These are phyloP conservation scores for Cerastoderma edule DNA, from an alignment of 2,888 invertebrate genomes.

Conservation along the genomic window DNA sequence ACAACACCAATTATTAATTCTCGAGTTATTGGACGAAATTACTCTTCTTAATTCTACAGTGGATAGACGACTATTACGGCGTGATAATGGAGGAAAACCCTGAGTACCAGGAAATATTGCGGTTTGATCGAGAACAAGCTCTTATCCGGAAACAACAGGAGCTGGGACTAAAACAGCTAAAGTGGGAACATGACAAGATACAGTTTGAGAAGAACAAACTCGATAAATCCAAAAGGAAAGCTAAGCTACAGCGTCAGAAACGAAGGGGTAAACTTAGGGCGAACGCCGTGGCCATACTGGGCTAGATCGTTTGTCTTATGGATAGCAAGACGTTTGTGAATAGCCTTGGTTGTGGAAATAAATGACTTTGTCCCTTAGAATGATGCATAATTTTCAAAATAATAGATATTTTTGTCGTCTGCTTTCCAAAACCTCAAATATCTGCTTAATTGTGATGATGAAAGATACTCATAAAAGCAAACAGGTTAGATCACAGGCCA, in stretches of 20 bases:
- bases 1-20: not conserved
- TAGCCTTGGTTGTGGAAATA: too few relatives aligned
- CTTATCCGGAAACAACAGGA: conserved; percentile 7
- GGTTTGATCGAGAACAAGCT: conserved; percentile 1
- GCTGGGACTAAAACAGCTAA: not conserved
- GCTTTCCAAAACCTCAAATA: too few relatives aligned
- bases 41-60: conserved; percentile 9
- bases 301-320: too few relatives aligned
- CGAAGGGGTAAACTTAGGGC: not conserved
- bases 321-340: too few relatives aligned
- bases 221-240: conserved; percentile 5
- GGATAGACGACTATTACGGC: conserved; percentile 33
- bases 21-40: not conserved
- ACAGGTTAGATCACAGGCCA: too few relatives aligned
- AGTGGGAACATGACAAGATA: conserved; percentile 9
- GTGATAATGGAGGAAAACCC: conserved; percentile 25
- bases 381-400: too few relatives aligned
- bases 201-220: conserved; percentile 14
- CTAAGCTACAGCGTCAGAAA: conserved; percentile 6
- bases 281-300: not conserved
- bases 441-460: too few relatives aligned
- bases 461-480: too few relatives aligned
- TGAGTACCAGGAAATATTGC: conserved; percentile 17
- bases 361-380: too few relatives aligned
- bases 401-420: too few relatives aligned